A percentile compares a stretch with the other conserved stretches of the same genome.
Conservation (phyloP, 1,140 invertebrate genomes). For the Heliconius melpomene region DNA sequence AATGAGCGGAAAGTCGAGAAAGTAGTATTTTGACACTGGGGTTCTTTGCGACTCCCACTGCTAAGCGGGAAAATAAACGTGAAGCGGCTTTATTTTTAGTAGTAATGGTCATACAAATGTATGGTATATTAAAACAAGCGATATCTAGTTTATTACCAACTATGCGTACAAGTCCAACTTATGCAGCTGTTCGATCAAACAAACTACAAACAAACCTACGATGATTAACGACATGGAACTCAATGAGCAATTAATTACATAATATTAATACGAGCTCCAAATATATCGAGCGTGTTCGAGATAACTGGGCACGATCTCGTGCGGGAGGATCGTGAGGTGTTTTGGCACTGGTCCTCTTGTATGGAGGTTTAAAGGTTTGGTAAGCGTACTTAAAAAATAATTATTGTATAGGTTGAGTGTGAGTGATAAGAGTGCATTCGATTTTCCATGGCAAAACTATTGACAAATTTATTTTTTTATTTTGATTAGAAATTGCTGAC, state of each 20-base stretch:
- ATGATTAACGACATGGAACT: background rate
- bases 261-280: background rate
- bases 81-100: too few relatives aligned
- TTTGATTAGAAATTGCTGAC: too few relatives aligned
- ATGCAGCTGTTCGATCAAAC: constrained; percentile 3
- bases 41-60: too few relatives aligned
- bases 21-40: too few relatives aligned
- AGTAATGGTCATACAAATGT: background rate
- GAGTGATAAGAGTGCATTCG: too few relatives aligned
- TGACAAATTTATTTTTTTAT: too few relatives aligned
- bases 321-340: background rate
- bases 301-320: constrained; percentile 4
- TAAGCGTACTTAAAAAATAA: background rate
- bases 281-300: background rate
- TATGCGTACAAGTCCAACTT: background rate
- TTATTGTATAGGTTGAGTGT: background rate
- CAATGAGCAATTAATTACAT: constrained; percentile 6
- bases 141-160: background rate
- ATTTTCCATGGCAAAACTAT: too few relatives aligned
- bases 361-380: background rate
- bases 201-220: background rate
- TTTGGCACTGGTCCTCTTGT: background rate
- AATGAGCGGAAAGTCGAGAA: too few relatives aligned
- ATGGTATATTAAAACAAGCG: background rate
- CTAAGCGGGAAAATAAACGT: too few relatives aligned